These are phyloP conservation scores for Acrobasis consociella DNA, from an alignment of 2,888 invertebrate species.

Conservation along the genomic window DNA sequence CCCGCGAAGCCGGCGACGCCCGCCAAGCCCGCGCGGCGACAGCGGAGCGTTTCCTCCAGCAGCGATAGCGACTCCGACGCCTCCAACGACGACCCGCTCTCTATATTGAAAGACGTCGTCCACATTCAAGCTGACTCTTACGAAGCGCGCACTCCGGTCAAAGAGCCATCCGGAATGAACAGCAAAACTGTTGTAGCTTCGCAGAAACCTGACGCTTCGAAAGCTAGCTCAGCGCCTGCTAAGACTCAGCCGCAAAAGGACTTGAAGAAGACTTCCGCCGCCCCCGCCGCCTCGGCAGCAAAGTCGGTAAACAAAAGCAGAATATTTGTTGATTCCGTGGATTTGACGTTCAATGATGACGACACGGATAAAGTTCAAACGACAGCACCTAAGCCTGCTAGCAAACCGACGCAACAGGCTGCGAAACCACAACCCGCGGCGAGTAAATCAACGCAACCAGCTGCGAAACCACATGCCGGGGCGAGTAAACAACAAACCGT, in stretches of 20 bases:
- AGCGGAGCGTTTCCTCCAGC: background rate
- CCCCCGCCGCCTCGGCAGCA: background rate
- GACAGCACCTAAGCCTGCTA: background rate
- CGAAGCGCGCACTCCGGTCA: background rate
- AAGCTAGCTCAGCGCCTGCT: background rate
- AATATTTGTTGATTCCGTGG: conserved; percentile 20
- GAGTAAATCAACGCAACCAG: background rate
- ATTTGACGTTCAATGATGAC: conserved; percentile 21
- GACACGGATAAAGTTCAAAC: background rate
- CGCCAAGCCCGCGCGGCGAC: background rate
- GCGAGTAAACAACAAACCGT: background rate
- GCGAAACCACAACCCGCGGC: background rate
- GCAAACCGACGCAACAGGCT: background rate
- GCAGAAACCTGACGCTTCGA: background rate
- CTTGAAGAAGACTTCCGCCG: background rate
- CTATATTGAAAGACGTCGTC: conserved; percentile 59
- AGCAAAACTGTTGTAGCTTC: background rate
- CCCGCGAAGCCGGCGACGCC: background rate
- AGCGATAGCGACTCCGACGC: conserved; percentile 38
- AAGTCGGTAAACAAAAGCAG: background rate
- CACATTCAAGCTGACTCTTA: conserved; percentile 56
- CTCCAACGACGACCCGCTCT: conserved; percentile 48
- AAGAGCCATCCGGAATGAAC: background rate
- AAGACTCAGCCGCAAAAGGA: background rate
- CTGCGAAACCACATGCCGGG: background rate